Percentiles rank a stretch among this genome's conserved stretches.
Conservation (phyloP, 1,140 invertebrate species). For the Eurytemora carolleeae region DNA sequence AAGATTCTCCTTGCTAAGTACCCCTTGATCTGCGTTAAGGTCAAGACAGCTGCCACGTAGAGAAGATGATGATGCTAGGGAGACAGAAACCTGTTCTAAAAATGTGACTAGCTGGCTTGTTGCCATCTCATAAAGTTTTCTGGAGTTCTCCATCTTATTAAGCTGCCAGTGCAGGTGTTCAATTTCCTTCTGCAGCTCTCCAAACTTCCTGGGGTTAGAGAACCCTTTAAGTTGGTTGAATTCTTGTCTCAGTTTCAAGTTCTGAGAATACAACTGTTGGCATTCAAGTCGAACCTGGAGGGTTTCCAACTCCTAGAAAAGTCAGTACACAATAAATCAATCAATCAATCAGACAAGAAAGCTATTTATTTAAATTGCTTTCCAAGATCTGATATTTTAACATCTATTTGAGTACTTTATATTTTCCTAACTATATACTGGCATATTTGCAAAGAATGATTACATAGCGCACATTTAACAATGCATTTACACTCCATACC, state of each 20-base stretch:
- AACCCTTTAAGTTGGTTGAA: neutral
- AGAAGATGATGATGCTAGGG: neutral
- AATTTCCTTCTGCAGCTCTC: conserved; percentile 6
- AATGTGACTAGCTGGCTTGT: neutral
- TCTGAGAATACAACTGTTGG: conserved; percentile 1
- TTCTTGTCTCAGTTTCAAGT: neutral
- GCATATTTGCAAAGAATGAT: too few species aligned
- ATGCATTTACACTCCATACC: too few species aligned
- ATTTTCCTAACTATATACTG: too few species aligned
- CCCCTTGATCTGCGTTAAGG: neutral
- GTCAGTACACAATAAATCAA: too few species aligned
- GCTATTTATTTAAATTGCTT: too few species aligned
- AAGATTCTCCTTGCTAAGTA: neutral
- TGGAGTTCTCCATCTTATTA: neutral
- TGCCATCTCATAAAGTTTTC: neutral
- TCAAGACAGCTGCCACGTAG: neutral
- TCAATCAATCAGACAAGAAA: too few species aligned
- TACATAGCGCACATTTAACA: too few species aligned
- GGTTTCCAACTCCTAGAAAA: conserved; percentile 2
- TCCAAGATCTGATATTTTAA: too few species aligned
- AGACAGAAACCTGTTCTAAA: neutral
- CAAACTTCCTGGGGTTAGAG: neutral
- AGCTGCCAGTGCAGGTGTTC: conserved; percentile 10
- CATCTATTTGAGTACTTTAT: too few species aligned
- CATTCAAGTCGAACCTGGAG: conserved; percentile 4